Evolutionary conservation across 37 sponge, comb jelly and placozoan species (phyloP), one percentile per base, ranked within the genome.

Genomic region (Axinella damicornis): DNA sequence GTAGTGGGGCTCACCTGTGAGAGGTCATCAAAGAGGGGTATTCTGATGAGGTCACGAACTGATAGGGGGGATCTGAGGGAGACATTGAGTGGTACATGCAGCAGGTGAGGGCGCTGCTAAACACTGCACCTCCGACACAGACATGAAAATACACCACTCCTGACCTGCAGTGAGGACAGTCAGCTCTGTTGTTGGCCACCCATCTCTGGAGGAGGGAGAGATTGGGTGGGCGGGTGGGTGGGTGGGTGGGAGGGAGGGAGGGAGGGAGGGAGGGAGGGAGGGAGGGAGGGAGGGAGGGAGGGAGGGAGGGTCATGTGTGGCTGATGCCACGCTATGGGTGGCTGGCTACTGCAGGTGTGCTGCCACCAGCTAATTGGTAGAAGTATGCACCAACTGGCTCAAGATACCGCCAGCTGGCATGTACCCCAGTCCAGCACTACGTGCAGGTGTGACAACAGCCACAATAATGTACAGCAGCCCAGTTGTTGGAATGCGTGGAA

Each of bases 161-260:
- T 55, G 27, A 75, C 69, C 77, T 67, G 76, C 76, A 81, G 52
- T 74, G 81, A 1, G 81, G 82, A 41, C 76, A 80, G 76, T 69
- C 57, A 16, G 86, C 52, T 25, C 72, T 76, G 52, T 86, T 59
- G 5, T 77, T 57, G 2, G 60, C 71, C 17, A 86, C 37, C 86
- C 86, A 86, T 56, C 73, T 20, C 86, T 86, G 60, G 21, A 63
- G 52, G 41, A n/a, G 53, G 57, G 53, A 2, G 1, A 36, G 37
- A 18, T n/a, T n/a, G 28, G 24, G 27, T 5, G n/a, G 25, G 14
- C 1, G 21, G 79, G 64, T 2, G 11, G 37, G 22, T 28, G 34
- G 19, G 37, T n/a, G n/a, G 57, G 53, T 15, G 1, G 58, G 37
- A 18, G 28, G 24, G 27, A 35, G n/a, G 25, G 14, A 21, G 21